Conservation (phyloP, 2,888 invertebrate genomes). For the Chloromyia formosa region DNA sequence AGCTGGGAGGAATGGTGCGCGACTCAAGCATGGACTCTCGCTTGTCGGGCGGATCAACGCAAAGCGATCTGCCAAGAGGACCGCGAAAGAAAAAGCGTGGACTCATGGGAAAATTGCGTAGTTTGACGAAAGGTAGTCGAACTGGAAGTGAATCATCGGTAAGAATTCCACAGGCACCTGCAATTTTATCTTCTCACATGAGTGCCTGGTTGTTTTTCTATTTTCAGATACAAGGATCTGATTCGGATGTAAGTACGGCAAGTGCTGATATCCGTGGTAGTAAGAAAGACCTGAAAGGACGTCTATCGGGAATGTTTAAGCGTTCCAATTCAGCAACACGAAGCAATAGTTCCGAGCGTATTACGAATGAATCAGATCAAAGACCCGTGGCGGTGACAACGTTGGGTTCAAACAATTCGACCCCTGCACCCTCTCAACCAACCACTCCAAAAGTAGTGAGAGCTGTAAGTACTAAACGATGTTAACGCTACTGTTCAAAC, state of each 20-base stretch:
- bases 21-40: constrained; percentile 85
- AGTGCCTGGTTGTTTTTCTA: neutral
- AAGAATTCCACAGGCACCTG: constrained; percentile 42
- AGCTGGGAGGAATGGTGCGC: constrained; percentile 72
- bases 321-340: constrained; percentile 72
- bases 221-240: constrained; percentile 70
- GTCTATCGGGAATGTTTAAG: constrained; percentile 85
- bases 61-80: constrained; percentile 78
- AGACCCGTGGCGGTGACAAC: constrained; percentile 67
- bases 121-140: constrained; percentile 77
- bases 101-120: constrained; percentile 83
- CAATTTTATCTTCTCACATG: neutral
- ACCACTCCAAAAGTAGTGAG: constrained; percentile 59
- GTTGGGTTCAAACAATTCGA: constrained; percentile 59
- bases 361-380: constrained; percentile 60
- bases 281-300: constrained; percentile 81
- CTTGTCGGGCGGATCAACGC: constrained; percentile 83
- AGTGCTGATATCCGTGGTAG: constrained; percentile 69
- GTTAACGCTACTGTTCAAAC: too few relatives aligned
- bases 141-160: constrained; percentile 65
- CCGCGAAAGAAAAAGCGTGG: constrained; percentile 81
- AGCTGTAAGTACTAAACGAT: constrained; percentile 40
- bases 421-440: constrained; percentile 59
- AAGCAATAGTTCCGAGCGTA: constrained; percentile 69
- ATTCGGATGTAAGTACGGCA: constrained; percentile 75